Evolutionary conservation across 2,888 invertebrate species (phyloP).

Genomic region (Biston stratarius): DNA sequence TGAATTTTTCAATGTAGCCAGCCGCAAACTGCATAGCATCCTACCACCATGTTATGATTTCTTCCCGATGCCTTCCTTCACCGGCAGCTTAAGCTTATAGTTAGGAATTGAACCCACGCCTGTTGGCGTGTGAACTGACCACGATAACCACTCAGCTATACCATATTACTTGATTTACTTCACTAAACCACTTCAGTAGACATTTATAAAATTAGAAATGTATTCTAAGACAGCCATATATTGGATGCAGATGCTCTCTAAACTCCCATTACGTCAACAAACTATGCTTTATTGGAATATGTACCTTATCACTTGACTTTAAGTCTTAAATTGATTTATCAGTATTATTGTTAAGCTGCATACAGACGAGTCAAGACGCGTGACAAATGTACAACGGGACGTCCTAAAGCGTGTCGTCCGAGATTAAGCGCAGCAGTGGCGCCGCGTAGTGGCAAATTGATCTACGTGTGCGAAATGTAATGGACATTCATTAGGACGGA

Average conservation of each 20-base stretch:
- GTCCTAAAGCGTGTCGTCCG: constrained; percentile 62
- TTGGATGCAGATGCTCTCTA: constrained; percentile 34
- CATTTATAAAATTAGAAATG: constrained; percentile 16
- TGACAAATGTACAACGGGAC: constrained; percentile 63
- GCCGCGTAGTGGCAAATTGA: constrained; percentile 54
- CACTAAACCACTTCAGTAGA: not conserved
- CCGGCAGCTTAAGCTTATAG: no score
- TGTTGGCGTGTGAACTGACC: no score
- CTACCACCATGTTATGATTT: no score
- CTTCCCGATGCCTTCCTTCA: no score
- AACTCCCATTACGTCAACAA: constrained; percentile 3
- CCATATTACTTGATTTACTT: no score
- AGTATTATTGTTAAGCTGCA: constrained; percentile 26
- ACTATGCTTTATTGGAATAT: constrained; percentile 5
- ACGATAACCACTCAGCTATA: no score
- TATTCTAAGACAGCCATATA: constrained; percentile 11
- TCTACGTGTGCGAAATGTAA: constrained; percentile 49
- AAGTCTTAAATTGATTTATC: constrained; percentile 22
- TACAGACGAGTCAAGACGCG: constrained; percentile 39
- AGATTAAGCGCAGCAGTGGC: constrained; percentile 58
- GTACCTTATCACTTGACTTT: constrained; percentile 3
- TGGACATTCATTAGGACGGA: constrained; percentile 20
- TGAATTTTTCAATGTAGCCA: no score
- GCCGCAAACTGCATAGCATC: no score
- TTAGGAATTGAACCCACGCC: no score